These are phyloP conservation scores for Phataginus tetradactyla DNA, from an alignment of 2,797 vertebrate species.

Conservation along the genomic window DNA sequence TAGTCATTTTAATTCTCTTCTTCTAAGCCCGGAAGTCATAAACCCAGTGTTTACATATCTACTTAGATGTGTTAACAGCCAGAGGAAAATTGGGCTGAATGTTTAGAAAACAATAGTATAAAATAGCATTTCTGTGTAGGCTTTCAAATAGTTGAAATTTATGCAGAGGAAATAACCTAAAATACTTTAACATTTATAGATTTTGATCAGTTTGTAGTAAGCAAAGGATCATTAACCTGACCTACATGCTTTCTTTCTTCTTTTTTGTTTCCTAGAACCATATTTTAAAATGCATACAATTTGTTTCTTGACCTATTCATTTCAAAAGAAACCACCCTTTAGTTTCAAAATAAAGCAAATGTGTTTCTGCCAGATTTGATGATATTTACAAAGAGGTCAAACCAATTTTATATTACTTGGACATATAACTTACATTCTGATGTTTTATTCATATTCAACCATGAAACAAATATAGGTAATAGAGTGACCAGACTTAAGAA, in stretches of 20 bases:
- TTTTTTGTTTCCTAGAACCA: background rate
- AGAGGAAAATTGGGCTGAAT: conserved; percentile 2
- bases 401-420: conserved; percentile 43
- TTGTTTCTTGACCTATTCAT: conserved; percentile 51
- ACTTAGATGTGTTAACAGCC: conserved; percentile 6
- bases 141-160: conserved; percentile 47
- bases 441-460: conserved; percentile 61
- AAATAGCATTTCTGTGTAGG: conserved; percentile 13
- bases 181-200: conserved; percentile 42
- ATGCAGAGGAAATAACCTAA: conserved; percentile 28
- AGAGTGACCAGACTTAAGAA: conserved; percentile 41
- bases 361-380: conserved; percentile 48
- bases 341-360: conserved; percentile 53
- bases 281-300: conserved; percentile 53
- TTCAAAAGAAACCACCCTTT: conserved; percentile 55
- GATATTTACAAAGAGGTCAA: conserved; percentile 50
- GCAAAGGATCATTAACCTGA: conserved; percentile 31
- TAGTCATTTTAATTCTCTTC: background rate
- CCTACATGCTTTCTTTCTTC: conserved; percentile 33
- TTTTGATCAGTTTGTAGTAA: conserved; percentile 40
- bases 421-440: conserved; percentile 38
- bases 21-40: background rate
- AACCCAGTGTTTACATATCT: background rate
- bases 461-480: conserved; percentile 66
- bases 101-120: conserved; percentile 41